Percentiles rank a stretch among this genome's conserved stretches.
Conservation (phyloP, 2,113 vertebrate genomes). For the Calypte anna region DNA sequence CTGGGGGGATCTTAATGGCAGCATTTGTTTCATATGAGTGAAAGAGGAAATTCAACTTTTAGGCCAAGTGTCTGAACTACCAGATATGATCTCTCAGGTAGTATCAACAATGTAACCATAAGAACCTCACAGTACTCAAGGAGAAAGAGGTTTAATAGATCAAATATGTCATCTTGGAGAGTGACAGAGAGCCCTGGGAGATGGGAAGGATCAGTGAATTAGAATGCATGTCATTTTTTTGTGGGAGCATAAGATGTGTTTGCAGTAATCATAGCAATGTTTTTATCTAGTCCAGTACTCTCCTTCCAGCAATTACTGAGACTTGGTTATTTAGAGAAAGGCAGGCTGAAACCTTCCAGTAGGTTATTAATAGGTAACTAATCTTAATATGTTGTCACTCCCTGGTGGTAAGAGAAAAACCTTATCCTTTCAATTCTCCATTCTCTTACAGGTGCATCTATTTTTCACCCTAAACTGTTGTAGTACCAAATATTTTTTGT, state of each 20-base stretch:
- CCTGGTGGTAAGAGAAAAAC: not conserved
- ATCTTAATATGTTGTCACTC: not conserved
- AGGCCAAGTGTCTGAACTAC: not conserved
- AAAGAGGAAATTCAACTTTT: not conserved
- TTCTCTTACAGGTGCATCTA: not conserved
- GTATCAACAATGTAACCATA: not conserved
- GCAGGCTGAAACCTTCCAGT: not conserved
- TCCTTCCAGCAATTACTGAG: not conserved
- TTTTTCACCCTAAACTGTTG: not conserved
- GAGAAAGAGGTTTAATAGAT: not conserved
- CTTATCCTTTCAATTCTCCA: not conserved
- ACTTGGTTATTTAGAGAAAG: not conserved
- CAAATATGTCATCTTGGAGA: not conserved
- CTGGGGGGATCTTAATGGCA: not conserved
- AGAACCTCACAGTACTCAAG: not conserved
- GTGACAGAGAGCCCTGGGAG: not conserved
- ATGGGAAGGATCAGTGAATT: not conserved
- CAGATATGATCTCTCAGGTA: not conserved
- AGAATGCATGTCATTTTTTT: not conserved
- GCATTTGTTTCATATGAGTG: not conserved
- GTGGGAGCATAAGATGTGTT: not conserved
- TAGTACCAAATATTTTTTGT: not conserved
- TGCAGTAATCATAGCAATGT: not conserved
- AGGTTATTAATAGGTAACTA: not conserved
- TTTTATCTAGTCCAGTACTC: not conserved